phyloP scores from a whole-genome alignment of 1,140 invertebrate species.

The Stegodyphus dumicola region DNA sequence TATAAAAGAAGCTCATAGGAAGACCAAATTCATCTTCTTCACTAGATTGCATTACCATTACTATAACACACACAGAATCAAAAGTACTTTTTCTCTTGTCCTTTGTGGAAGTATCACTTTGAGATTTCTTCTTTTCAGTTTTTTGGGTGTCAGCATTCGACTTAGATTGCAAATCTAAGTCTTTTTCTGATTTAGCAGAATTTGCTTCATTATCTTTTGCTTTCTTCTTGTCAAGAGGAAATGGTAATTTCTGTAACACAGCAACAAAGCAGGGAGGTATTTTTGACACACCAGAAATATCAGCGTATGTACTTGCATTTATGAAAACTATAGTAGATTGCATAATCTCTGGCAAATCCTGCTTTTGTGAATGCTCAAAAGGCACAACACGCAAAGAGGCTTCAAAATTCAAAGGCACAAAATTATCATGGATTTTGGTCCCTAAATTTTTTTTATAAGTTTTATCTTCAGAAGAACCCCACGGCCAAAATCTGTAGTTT shows the following conservation, averaged over 20 bases:
- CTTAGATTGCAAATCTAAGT: neutral
- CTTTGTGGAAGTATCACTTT: neutral
- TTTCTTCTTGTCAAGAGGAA: neutral
- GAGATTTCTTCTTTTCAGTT: neutral
- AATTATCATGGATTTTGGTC: neutral
- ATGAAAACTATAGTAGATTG: conserved; percentile 47
- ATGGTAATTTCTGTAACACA: conserved; percentile 17
- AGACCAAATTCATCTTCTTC: conserved; percentile 45
- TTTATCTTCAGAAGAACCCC: conserved; percentile 4
- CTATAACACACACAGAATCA: conserved; percentile 41
- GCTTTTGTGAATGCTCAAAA: neutral
- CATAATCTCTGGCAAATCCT: conserved; percentile 1
- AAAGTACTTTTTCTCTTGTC: conserved; percentile 7
- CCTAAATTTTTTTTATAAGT: neutral
- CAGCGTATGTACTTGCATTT: conserved; percentile 18
- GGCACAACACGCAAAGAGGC: conserved; percentile 18
- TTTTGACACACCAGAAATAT: neutral
- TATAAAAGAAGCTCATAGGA: conserved; percentile 26
- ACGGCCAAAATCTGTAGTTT: conserved; percentile 1
- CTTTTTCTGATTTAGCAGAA: too few species aligned
- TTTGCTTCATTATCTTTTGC: neutral
- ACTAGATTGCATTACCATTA: conserved; percentile 26
- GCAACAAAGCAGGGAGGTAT: conserved; percentile 50
- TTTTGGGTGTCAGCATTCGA: neutral
- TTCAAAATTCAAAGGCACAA: conserved; percentile 21